Evolutionary conservation across 2,888 invertebrate genomes (phyloP), one percentile per base, ranked within the genome.

Genomic region (Panopea generosa): DNA sequence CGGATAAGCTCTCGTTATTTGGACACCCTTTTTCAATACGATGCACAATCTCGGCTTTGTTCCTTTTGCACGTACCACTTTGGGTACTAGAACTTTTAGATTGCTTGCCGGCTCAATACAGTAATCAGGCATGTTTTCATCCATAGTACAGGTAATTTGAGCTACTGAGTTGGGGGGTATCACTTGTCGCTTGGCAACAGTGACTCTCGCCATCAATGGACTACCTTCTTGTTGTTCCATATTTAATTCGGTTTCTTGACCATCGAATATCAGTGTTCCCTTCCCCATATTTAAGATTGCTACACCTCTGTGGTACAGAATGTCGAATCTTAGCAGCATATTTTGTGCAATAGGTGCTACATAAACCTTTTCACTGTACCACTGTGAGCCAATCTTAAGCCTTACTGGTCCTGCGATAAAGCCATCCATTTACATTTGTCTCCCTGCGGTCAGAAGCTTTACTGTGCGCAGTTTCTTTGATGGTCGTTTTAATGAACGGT

Each of bases 341-440:
- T 80, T 70, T 60, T 73, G 68, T 9, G 45, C 59, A 16, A 75
- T 78, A 7, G 72, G 73, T 2, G 68, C 77, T 4, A 77, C 73
- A 60, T 65, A 69, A 2, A 69, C 45, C n/a, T 47, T 38, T 7
- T 57, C 45, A 14, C 45, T 7, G 29, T 52, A 77, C n/a, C 27
- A n/a, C 18, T 59, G 40, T 14, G 26, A 26, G 11, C 74, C 74
- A 20, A 74, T 43, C 22, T 29, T 43, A 11, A 74, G 16, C 4
- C 7, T 33, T 33, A 33, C 33, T 33, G 33, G 33, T 4, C 33
- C 33, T 7, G 11, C 33, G 11, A 33, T 33, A 33, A 11, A 33
- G 6, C 33, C 33, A n/a, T n/a, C n/a, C n/a, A n/a, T n/a, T n/a
- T n/a, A n/a, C n/a, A n/a, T n/a, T n/a, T n/a, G n/a, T n/a, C n/a